Evolutionary conservation across 2,888 invertebrate genomes (phyloP).

Genomic region (Drosophila nr. perissopoda): DNA sequence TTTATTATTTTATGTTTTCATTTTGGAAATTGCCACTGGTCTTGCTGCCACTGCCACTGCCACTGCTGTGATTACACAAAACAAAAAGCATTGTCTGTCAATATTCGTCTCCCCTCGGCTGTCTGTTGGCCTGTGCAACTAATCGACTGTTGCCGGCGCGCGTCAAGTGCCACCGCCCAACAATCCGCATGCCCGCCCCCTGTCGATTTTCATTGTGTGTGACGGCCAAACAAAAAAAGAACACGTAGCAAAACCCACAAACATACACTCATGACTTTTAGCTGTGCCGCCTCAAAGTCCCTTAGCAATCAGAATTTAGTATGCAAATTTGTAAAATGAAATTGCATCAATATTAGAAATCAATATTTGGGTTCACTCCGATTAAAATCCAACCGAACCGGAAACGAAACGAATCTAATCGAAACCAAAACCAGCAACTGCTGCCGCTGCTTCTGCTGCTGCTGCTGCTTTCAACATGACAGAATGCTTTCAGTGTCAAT

Average conservation of each 20-base stretch:
- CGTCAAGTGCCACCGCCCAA: conserved; percentile 71
- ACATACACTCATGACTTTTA: conserved; percentile 45
- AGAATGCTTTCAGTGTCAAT: conserved; percentile 70
- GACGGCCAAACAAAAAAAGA: conserved; percentile 53
- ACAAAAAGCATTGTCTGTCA: conserved; percentile 74
- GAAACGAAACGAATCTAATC: conserved; percentile 15
- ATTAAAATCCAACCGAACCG: conserved; percentile 63
- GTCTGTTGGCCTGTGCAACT: conserved; percentile 57
- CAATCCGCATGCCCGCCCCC: background rate
- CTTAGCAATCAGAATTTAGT: conserved; percentile 82
- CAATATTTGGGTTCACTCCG: conserved; percentile 67
- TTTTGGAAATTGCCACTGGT: conserved; percentile 81
- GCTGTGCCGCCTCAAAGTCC: conserved; percentile 72
- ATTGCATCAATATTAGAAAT: conserved; percentile 82
- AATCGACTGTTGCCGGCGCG: conserved; percentile 77
- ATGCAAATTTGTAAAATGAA: conserved; percentile 81
- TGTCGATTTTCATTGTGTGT: conserved; percentile 66
- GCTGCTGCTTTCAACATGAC: conserved; percentile 42
- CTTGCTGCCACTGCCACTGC: conserved; percentile 16
- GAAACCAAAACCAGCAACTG: background rate
- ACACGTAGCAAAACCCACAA: conserved; percentile 28
- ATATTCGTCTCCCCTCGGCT: conserved; percentile 30
- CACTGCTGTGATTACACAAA: conserved; percentile 62
- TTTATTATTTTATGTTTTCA: conserved; percentile 83
- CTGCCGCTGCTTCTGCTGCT: background rate